Conservation (phyloP, 2,797 vertebrate genomes). For the Paguma larvata region DNA sequence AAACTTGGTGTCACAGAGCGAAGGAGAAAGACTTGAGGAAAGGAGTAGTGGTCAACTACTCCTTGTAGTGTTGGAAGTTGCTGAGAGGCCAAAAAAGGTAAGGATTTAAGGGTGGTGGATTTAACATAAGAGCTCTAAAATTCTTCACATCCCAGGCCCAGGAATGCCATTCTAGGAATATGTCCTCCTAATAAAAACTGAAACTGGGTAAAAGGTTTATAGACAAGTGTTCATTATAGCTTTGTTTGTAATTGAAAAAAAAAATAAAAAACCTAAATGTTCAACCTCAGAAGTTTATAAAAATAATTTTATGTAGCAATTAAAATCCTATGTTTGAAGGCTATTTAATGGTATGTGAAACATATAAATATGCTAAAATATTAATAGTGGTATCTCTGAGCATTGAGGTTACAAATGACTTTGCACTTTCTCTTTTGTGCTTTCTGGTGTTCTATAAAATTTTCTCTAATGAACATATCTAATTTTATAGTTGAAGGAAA, state of each 20-base stretch:
- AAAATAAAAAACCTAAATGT: neutral
- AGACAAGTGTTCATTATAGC: neutral
- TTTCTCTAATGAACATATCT: constrained; percentile 56
- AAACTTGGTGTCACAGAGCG: neutral
- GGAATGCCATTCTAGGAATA: neutral
- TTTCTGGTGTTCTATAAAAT: constrained; percentile 59
- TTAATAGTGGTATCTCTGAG: constrained; percentile 3
- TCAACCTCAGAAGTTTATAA: constrained; percentile 15
- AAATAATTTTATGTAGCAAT: constrained; percentile 34
- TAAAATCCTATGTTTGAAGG: constrained; percentile 53
- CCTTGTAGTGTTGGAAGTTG: neutral
- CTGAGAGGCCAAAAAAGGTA: neutral
- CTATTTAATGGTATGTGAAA: constrained; percentile 14
- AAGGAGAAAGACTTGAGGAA: neutral
- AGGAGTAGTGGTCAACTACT: neutral
- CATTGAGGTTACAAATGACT: constrained; percentile 23
- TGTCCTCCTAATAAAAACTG: neutral
- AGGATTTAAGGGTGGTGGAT: neutral
- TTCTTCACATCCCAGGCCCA: neutral
- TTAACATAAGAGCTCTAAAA: neutral
- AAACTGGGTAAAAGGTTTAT: neutral
- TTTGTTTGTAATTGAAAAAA: constrained; percentile 23
- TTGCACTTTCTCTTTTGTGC: constrained; percentile 48
- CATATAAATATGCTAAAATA: constrained; percentile 34
- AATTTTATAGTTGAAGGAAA: constrained; percentile 59